Conservation (phyloP, 2,113 vertebrate species). For the Platanista minor region DNA sequence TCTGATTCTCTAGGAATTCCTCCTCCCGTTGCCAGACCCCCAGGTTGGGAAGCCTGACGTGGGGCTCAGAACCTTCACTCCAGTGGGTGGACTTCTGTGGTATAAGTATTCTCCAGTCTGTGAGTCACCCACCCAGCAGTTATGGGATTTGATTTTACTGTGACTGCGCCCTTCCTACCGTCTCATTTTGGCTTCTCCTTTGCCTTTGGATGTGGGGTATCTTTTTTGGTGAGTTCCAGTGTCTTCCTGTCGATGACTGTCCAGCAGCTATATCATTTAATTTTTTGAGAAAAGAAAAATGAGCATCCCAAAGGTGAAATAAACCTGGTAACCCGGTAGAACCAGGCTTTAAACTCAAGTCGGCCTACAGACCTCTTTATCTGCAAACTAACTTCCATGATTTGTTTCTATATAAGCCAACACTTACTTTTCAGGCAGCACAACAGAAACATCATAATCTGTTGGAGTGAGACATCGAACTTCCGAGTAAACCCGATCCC, state of each 20-base stretch:
- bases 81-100: no score
- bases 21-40: no score
- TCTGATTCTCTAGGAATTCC: no score
- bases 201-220: no score
- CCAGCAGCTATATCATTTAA: not conserved
- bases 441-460: conserved; percentile 91
- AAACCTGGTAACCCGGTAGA: not conserved
- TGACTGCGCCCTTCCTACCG: rapidly evolving
- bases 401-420: not conserved
- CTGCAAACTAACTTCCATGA: not conserved
- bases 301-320: not conserved
- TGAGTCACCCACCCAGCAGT: no score
- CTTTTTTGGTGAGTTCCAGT: no score
- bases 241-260: no score
- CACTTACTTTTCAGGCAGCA: conserved; percentile 92
- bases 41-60: no score
- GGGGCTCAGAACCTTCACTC: no score
- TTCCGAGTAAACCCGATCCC: conserved; percentile 93
- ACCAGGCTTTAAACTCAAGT: not conserved
- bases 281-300: not conserved
- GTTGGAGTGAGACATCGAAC: conserved; percentile 93
- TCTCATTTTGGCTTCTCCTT: no score
- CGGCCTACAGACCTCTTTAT: not conserved
- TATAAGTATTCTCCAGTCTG: no score
- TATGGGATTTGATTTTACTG: no score